Evolutionary conservation across 2,797 vertebrate genomes (phyloP), one percentile per base, ranked within the genome.

Genomic region (Scleropages formosus): DNA sequence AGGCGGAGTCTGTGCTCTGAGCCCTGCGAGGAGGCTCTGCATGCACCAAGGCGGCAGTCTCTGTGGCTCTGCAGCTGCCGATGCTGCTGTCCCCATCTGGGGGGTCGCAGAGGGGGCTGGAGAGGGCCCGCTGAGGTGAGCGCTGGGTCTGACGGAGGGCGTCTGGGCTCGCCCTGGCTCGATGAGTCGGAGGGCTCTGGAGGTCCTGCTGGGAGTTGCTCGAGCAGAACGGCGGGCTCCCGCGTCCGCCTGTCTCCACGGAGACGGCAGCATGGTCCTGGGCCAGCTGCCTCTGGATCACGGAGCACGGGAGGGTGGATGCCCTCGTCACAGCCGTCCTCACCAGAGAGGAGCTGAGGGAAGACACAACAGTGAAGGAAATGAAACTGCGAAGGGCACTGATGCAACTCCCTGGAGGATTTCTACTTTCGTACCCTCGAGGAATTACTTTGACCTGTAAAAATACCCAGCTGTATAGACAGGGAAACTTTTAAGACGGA

Each of bases 211-310:
- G 96, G 69, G 96, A 97, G 77, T 92, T 97, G 81, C 95, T 97
- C 4, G 96, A 97, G 88, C 95, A 96, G 11, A 96, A 98, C 12
- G 95, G 98, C 96, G 96, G 98, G 88, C 95, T 97, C 74, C 95
- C 96, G 7, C 95, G 93, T 39, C 97, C 96, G 11, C 96, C 97
- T 78, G 98, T 96, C 0, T 88, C 94, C 68, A 93, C 90, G 87
- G 96, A 96, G n/a, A 94, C 80, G 0, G 87, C 89, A 79, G 92
- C 80, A 69, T 94, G 95, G 26, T 97, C 95, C 0, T 92, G 94
- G 74, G 92, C 92, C 84, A 96, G 92, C 90, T 96, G 96, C 82
- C 98, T 96, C 0, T 80, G 94, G 49, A 94, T 96, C 88, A 89
- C 69, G 78, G 94, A 95, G 56, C 93, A 89, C 0, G 92, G 87